Base-by-base conservation (phyloP, 2,888 invertebrate genomes). In the Alloplasta piceator region DNA sequence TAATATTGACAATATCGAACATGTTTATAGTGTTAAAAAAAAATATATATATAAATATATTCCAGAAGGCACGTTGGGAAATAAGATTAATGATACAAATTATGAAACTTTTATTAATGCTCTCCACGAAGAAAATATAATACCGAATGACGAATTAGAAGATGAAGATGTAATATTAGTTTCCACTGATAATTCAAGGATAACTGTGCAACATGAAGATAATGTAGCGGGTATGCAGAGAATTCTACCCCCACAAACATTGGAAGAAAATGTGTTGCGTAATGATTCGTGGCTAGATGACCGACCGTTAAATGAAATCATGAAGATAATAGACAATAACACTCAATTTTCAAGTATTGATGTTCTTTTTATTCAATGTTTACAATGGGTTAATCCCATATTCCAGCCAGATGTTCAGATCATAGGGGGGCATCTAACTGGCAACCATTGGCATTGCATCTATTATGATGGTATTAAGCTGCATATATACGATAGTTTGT, bases 261-360 rank as follows among this genome's bases (percentile, higher is more conserved):
- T 67, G 38, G 52, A 70, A 6, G 58, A 70, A 26, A 70, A n/a
- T n/a, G 58, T 58, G 56, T 58, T 58, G 14, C 46, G 46, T 43
- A 41, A 6, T 6, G 52, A 72, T 52, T 63, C 72, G 5, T 61
- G 61, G 71, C n/a, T 72, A n/a, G 61, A 72, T 61, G 61, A 72
- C 41, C 16, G 55, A 9, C 26, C 63, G n/a, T 41, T 72, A 41
- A 72, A 52, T 63, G 39, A 26, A 6, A 72, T 72, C 41, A 41
- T 72, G 7, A 61, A 61, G 14, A 14, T 72, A 14, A 72, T 71
- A 39, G 38, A 48, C 50, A 61, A 52, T 41, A 60, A 71, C 41
- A 61, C 61, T n/a, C 50, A 52, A 41, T 72, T 56, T 41, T 6
- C 52, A 16, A 61, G 55, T 14, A 38, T n/a, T 3, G 61, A 72